Evolutionary conservation across 2,113 vertebrate species (phyloP), one percentile per base, ranked within the genome.

Genomic region (Diglossa brunneiventris): DNA sequence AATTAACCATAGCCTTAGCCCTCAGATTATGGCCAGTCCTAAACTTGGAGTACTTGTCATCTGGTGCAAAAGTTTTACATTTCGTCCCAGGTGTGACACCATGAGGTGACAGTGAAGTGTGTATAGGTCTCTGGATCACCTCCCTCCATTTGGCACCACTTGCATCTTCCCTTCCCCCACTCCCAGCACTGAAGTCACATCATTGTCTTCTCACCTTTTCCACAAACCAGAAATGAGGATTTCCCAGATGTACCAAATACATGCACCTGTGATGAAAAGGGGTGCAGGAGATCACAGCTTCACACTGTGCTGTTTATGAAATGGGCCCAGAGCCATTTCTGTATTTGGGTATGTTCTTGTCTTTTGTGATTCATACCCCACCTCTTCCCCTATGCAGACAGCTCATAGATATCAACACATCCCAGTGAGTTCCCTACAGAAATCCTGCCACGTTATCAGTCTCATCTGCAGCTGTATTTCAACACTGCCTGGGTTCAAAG

Each of bases 41-140:
- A 53, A 87, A 70, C 47, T 7, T 41, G 64, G 17, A 42, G 13
- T 22, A n/a, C 23, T 31, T 59, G 46, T 56, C 42, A 84, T 13
- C 42, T 35, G 3, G 33, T 31, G 63, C 64, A 74, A 35, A 62
- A 0, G 0, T 47, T 69, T 73, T 50, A 35, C 13, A 12, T 33
- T n/a, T 69, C 0, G 1, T 83, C n/a, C n/a, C 41, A 47, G 46
- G n/a, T 67, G 49, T 35, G 68, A 50, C 23, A 64, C 15, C 67
- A 42, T 5, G 44, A 88, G 44, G 50, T 7, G 9, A 47, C 5
- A 3, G 12, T 39, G 23, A 55, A 26, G 33, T 15, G 10, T 5
- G 31, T 18, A 35, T 6, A 69, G 69, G 6, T 37, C 33, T 72
- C 56, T 53, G 5, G 0, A 49, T 58, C 63, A 44, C 21, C 37